A percentile compares a stretch with the other conserved stretches of the same genome.
phyloP scores from a whole-genome alignment of 2,797 vertebrate species.

The Thamnophis elegans region DNA sequence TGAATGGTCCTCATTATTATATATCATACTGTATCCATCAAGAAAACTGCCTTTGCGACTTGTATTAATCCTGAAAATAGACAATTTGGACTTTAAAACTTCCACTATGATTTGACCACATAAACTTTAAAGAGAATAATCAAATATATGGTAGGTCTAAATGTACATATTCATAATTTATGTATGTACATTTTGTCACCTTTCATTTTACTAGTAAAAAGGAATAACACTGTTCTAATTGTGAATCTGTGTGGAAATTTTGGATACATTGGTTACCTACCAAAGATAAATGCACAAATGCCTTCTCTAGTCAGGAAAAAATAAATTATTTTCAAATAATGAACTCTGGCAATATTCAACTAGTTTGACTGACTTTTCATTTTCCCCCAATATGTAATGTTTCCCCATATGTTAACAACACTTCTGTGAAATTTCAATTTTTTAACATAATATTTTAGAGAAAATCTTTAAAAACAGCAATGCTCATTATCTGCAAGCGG shows the following conservation, averaged over 20 bases:
- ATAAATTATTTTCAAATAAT: conserved; percentile 7
- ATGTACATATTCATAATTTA: conserved; percentile 39
- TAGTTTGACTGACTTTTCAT: neutral
- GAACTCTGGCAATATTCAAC: neutral
- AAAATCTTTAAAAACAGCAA: neutral
- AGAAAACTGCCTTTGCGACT: conserved; percentile 5
- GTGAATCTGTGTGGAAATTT: neutral
- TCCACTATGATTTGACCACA: conserved; percentile 23
- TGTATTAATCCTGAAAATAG: conserved; percentile 40
- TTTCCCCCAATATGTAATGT: neutral
- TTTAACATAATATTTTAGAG: conserved; percentile 19
- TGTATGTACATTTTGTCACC: conserved; percentile 30
- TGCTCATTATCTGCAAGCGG: neutral
- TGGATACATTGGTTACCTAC: conserved; percentile 31
- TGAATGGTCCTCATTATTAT: neutral
- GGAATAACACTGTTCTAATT: neutral
- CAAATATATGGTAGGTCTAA: conserved; percentile 18
- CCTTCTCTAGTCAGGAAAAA: conserved; percentile 8
- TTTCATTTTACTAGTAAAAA: conserved; percentile 22
- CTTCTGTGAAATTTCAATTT: conserved; percentile 15
- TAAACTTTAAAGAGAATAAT: conserved; percentile 9
- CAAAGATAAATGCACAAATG: neutral
- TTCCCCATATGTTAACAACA: neutral
- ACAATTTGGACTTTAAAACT: conserved; percentile 6
- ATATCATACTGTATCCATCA: conserved; percentile 6